These are phyloP conservation scores for Zaprionus vittiger DNA, from an alignment of 1,140 invertebrate species.

Conservation along the genomic window DNA sequence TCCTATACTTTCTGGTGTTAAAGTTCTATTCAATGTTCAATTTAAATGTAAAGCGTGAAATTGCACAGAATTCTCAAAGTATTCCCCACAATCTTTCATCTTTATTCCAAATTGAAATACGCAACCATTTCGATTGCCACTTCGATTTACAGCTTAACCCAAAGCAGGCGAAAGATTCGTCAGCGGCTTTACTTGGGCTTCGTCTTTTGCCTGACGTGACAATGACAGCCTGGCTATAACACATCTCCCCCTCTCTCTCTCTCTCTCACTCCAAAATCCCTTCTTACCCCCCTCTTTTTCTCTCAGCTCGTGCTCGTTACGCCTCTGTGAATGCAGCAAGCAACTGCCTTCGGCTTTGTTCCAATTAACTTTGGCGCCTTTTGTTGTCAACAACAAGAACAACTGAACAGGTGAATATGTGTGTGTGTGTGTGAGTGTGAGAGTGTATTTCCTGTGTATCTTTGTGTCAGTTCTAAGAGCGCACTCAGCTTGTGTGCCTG, in stretches of 20 bases:
- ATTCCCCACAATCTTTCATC: neutral
- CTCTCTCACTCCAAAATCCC: neutral
- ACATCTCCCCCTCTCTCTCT: neutral
- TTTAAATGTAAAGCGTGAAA: neutral
- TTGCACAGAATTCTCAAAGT: neutral
- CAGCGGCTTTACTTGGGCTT: slow-evolving; percentile 26
- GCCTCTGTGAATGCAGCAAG: slow-evolving; percentile 19
- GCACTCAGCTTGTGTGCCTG: slow-evolving; percentile 23
- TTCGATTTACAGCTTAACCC: slow-evolving; percentile 3
- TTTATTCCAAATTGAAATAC: neutral
- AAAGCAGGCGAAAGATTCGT: neutral
- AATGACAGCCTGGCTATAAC: slow-evolving; percentile 27
- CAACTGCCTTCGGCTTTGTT: slow-evolving; percentile 47
- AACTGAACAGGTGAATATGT: slow-evolving; percentile 1
- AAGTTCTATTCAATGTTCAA: too few relatives aligned
- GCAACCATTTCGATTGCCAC: neutral
- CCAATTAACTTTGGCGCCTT: slow-evolving; percentile 65
- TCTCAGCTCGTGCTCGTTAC: slow-evolving; percentile 2
- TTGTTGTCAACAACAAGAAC: slow-evolving; percentile 54
- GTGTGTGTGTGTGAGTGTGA: slow-evolving; percentile 19
- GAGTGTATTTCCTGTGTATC: neutral
- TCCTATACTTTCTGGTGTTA: neutral
- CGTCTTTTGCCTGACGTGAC: slow-evolving; percentile 26
- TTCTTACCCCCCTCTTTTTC: neutral
- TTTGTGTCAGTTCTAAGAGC: slow-evolving; percentile 27